These are phyloP conservation scores for Tetranychus urticae DNA, from an alignment of 1,140 invertebrate genomes.

Conservation along the genomic window DNA sequence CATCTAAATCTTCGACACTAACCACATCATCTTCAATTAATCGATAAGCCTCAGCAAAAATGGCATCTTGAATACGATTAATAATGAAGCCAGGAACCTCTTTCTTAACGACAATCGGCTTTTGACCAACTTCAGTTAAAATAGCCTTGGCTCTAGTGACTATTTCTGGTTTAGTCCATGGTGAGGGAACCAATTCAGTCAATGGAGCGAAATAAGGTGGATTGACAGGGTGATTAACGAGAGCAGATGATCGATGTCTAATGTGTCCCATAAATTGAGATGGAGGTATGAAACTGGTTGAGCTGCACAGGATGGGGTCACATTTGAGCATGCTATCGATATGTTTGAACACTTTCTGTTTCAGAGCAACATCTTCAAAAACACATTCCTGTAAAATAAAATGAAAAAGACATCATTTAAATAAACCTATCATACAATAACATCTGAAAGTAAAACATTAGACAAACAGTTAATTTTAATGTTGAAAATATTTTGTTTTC, in stretches of 20 bases:
- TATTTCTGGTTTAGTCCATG: slow-evolving; percentile 48
- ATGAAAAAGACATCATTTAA: slow-evolving; percentile 14
- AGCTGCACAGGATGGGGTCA: slow-evolving; percentile 44
- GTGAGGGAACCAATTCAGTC: slow-evolving; percentile 76
- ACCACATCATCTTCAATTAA: slow-evolving; percentile 59
- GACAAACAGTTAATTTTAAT: too few relatives aligned
- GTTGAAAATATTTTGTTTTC: too few relatives aligned
- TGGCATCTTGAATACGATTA: slow-evolving; percentile 85
- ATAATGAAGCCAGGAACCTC: slow-evolving; percentile 79
- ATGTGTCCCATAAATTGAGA: slow-evolving; percentile 53
- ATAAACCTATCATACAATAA: neutral
- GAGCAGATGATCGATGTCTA: slow-evolving; percentile 43
- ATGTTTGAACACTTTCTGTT: slow-evolving; percentile 48
- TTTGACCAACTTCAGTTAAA: slow-evolving; percentile 69
- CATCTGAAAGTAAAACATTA: slow-evolving; percentile 10
- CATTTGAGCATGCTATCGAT: slow-evolving; percentile 42
- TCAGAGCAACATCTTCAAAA: slow-evolving; percentile 62
- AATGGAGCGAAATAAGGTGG: slow-evolving; percentile 85
- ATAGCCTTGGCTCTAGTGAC: slow-evolving; percentile 38
- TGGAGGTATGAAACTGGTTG: slow-evolving; percentile 66
- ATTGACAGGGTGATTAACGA: slow-evolving; percentile 81
- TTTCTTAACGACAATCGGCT: slow-evolving; percentile 52
- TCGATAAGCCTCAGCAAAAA: slow-evolving; percentile 75
- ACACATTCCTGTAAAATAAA: slow-evolving; percentile 68
- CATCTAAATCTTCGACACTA: slow-evolving; percentile 65